Percentiles rank a stretch among this genome's conserved stretches.
These are phyloP conservation scores for Actinopyga echinites DNA, from an alignment of 53 echinoderm and acorn worm species.

Conservation along the genomic window DNA sequence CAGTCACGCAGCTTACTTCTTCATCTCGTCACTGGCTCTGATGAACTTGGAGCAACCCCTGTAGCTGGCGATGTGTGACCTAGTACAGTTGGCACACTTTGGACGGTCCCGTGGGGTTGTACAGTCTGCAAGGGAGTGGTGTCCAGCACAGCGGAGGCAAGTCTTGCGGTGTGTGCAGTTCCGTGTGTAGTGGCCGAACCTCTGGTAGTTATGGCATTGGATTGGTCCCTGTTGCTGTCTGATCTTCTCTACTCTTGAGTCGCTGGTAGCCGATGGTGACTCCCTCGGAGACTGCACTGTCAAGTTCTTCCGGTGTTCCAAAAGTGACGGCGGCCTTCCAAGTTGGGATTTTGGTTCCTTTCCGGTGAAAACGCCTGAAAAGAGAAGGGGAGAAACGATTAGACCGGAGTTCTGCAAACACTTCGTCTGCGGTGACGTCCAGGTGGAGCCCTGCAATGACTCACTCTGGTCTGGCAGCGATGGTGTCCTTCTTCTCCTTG, in stretches of 20 bases:
- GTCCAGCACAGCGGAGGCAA: neutral
- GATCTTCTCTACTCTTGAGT: neutral
- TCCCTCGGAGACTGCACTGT: neutral
- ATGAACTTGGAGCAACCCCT: neutral
- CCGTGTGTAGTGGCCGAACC: neutral
- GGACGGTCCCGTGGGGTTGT: neutral
- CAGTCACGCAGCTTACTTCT: no score
- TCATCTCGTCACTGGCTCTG: no score
- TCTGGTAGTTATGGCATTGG: constrained; percentile 31
- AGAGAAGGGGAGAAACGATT: neutral
- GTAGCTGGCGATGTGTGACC: constrained; percentile 7
- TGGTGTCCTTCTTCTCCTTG: neutral
- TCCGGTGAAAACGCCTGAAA: neutral
- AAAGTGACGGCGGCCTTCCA: constrained; percentile 22
- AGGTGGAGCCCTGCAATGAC: constrained; percentile 17
- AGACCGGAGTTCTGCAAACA: neutral
- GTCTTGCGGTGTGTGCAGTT: neutral
- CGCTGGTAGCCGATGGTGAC: neutral
- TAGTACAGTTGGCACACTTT: constrained; percentile 19
- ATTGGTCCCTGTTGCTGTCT: neutral
- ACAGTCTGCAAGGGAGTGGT: neutral
- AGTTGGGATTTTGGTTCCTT: neutral
- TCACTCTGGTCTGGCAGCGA: neutral
- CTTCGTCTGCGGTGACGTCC: neutral
- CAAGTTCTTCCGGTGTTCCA: neutral